These are phyloP conservation scores for Hyposmocoma kahamanoa DNA, from an alignment of 1,140 invertebrate species.

Conservation along the genomic window DNA sequence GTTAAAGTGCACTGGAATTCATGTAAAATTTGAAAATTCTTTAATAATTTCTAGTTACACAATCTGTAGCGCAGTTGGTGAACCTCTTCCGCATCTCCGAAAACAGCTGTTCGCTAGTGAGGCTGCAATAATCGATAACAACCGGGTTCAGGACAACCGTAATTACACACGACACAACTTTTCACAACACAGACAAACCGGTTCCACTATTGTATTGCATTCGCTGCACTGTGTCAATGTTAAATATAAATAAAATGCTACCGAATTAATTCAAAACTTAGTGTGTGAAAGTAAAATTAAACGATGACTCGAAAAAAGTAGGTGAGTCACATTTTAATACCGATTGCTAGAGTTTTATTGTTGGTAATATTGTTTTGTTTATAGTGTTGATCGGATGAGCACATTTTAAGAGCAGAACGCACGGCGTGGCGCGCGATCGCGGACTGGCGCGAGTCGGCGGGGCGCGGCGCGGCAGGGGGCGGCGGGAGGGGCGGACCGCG, in stretches of 20 bases:
- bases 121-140: conserved; percentile 59
- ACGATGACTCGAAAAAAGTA: background rate
- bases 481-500: conserved; percentile 32
- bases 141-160: conserved; percentile 36
- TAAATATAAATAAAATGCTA: conserved; percentile 15
- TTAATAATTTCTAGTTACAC: no score
- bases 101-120: conserved; percentile 56
- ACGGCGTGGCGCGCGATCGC: conserved; percentile 48
- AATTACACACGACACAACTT: conserved; percentile 37
- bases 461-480: conserved; percentile 49
- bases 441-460: conserved; percentile 37
- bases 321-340: conserved; percentile 13
- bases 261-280: conserved; percentile 7
- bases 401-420: conserved; percentile 31
- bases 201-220: conserved; percentile 28
- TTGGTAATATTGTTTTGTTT: conserved; percentile 29
- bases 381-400: conserved; percentile 25
- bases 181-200: conserved; percentile 39
- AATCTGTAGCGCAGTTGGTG: no score
- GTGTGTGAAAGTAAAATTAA: conserved; percentile 13
- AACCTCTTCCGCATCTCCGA: conserved; percentile 39
- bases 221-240: conserved; percentile 19
- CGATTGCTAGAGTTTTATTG: background rate
- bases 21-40: no score
- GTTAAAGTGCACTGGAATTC: no score